These are phyloP conservation scores for Propsilocerus akamusi DNA, from an alignment of 1,140 invertebrate genomes.

Conservation along the genomic window DNA sequence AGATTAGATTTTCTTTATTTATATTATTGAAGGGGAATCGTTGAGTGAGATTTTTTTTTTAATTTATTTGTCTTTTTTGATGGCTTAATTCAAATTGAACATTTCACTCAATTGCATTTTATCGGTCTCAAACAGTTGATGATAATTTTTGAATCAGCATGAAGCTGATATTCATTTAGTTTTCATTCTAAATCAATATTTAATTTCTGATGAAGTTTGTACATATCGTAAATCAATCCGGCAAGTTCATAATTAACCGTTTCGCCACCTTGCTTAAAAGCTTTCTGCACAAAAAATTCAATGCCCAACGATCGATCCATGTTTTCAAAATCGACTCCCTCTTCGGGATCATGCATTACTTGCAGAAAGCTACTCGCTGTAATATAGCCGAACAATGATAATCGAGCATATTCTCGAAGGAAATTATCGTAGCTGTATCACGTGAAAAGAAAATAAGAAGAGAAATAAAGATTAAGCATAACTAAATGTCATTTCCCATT, in stretches of 20 bases:
- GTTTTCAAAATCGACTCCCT: neutral
- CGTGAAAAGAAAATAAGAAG: neutral
- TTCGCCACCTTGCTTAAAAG: neutral
- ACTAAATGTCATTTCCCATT: too few relatives aligned
- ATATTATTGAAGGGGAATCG: too few relatives aligned
- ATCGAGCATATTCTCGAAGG: neutral
- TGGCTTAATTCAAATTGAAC: too few relatives aligned
- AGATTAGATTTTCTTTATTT: too few relatives aligned
- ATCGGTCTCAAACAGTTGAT: too few relatives aligned
- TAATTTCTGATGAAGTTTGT: neutral
- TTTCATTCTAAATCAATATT: neutral
- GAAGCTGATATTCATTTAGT: too few relatives aligned
- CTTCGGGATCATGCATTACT: neutral
- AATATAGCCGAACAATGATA: neutral
- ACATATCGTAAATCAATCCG: neutral
- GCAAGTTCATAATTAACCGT: neutral
- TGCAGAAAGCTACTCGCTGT: neutral
- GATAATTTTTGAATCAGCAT: too few relatives aligned
- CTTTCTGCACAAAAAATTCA: neutral
- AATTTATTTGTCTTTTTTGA: too few relatives aligned
- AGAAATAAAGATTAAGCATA: too few relatives aligned
- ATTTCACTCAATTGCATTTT: too few relatives aligned
- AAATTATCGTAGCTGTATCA: neutral
- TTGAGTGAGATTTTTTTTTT: too few relatives aligned
- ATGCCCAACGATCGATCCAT: neutral